phyloP scores from a whole-genome alignment of 35 echinoderm and acorn worm genomes.

The Apostichopus californicus region DNA sequence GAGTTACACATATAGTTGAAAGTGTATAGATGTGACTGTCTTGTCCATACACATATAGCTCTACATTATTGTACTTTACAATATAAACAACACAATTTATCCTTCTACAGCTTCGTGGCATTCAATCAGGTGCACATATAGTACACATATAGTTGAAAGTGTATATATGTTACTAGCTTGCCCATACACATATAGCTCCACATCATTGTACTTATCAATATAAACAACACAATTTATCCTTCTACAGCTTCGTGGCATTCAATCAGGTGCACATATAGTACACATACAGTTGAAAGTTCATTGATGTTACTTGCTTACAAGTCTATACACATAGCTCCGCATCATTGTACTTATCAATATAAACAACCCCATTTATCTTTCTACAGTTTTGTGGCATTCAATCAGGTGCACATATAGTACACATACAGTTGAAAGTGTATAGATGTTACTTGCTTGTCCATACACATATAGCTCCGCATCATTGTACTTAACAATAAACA shows the following conservation, averaged over 20 bases:
- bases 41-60: background rate
- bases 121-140: slow-evolving; percentile 78
- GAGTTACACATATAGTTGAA: too few relatives aligned
- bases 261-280: slow-evolving; percentile 66
- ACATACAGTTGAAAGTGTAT: too few relatives aligned
- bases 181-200: background rate
- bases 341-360: too few relatives aligned
- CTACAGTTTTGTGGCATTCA: slow-evolving; percentile 86
- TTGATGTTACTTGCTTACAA: background rate
- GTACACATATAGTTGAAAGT: too few relatives aligned
- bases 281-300: too few relatives aligned
- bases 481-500: too few relatives aligned
- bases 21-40: background rate
- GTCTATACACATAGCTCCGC: background rate
- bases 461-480: background rate
- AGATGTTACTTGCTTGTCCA: background rate
- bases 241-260: slow-evolving; percentile 84
- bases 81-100: background rate
- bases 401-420: slow-evolving; percentile 82
- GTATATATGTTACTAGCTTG: background rate
- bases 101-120: slow-evolving; percentile 74
- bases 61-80: too few relatives aligned
- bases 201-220: too few relatives aligned
- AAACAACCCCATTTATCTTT: background rate
- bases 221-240: background rate